Conservation (phyloP, 37 sponge, comb jelly and placozoan genomes). For the Mnemiopsis leidyi region DNA sequence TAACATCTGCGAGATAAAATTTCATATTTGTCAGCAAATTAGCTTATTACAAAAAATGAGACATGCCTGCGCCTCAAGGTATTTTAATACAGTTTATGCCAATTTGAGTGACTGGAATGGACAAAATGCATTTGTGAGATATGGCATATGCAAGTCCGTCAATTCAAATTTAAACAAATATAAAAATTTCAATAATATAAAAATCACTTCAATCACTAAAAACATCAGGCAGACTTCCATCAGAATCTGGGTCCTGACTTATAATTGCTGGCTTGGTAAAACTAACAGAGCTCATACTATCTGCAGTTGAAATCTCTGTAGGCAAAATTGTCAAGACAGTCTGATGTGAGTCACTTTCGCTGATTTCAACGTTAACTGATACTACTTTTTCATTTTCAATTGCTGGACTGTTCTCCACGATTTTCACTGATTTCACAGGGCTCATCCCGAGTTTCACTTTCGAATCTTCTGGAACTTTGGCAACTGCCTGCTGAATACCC, state of each 20-base stretch:
- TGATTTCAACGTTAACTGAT: not conserved
- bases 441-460: not conserved
- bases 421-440: slow-evolving; percentile 9
- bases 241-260: not conserved
- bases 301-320: not conserved
- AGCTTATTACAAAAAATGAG: too few relatives aligned
- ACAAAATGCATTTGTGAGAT: too few relatives aligned
- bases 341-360: slow-evolving; percentile 18
- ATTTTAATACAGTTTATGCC: too few relatives aligned
- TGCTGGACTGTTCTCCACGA: not conserved
- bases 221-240: slow-evolving; percentile 36
- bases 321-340: slow-evolving; percentile 10
- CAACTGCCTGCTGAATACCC: not conserved
- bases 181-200: not conserved
- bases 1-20: not conserved
- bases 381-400: not conserved
- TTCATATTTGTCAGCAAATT: not conserved
- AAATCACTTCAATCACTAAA: not conserved
- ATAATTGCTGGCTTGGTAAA: not conserved
- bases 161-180: not conserved
- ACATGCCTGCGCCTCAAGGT: too few relatives aligned
- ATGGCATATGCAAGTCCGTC: too few relatives aligned
- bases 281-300: not conserved
- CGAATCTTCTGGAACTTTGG: slow-evolving; percentile 31
- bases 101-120: too few relatives aligned